Conservation (phyloP, 2,113 vertebrate species). For the Silurus meridionalis region DNA sequence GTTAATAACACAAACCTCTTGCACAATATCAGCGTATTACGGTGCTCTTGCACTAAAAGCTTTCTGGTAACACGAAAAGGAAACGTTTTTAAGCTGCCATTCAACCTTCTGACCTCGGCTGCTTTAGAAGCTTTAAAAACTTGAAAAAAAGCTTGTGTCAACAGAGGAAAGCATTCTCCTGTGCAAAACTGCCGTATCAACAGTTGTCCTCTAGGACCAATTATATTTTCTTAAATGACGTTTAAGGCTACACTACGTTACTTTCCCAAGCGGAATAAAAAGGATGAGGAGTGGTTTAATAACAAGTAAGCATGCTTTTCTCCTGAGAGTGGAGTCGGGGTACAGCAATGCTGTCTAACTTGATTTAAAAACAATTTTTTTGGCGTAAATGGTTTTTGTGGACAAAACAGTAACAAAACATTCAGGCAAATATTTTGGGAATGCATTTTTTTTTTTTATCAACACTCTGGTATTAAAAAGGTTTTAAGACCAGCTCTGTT, state of each 20-base stretch:
- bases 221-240: neutral
- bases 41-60: neutral
- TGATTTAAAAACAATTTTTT: too few relatives aligned
- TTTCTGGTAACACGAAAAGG: conserved; percentile 1
- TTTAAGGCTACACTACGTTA: neutral
- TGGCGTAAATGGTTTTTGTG: neutral
- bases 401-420: neutral
- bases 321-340: neutral
- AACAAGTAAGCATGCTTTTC: neutral
- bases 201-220: neutral
- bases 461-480: too few relatives aligned
- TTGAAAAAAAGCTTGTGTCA: neutral
- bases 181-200: neutral
- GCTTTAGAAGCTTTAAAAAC: conserved; percentile 2
- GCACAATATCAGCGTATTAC: neutral
- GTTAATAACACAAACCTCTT: neutral
- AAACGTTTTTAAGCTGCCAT: neutral
- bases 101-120: neutral
- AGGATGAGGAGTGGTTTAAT: neutral
- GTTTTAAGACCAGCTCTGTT: too few relatives aligned
- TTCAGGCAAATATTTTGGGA: neutral
- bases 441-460: neutral
- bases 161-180: neutral
- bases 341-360: neutral
- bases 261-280: neutral